Base-by-base conservation (phyloP, 1,140 invertebrate genomes). In the Drosophila albomicans region DNA sequence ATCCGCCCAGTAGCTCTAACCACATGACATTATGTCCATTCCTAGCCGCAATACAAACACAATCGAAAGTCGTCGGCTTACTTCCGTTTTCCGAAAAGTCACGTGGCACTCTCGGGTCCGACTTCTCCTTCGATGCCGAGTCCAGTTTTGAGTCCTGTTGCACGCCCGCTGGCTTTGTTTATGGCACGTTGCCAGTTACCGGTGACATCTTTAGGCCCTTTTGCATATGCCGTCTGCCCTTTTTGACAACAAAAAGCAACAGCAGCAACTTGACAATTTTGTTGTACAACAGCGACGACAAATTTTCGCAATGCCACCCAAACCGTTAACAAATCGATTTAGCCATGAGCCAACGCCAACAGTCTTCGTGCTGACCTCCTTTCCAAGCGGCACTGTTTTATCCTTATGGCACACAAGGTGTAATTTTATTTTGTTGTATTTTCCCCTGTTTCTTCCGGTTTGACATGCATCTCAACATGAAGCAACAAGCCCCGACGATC, bases 31-130 rank as follows among this genome's bases (percentile, higher is more conserved):
- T 89, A 76, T 82, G 65, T 67, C 10, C 59, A 66, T 56, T 82
- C 68, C 62, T 58, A 51, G 28, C 64, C 43, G 67, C 32, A 66
- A 69, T 62, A 66, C 56, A 76, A 81, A 78, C 49, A 45, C 51
- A 67, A 38, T 63, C 41, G 10, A 54, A 28, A 8, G 62, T 38
- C 62, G 32, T 32, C 15, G 67, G 72, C 63, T 67, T 61, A 86
- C 84, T 89, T 89, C 85, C 89, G 89, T 90, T 86, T 91, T 91
- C 89, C 81, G 66, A 91, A 91, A 91, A 91, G 89, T 91, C 89
- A 91, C 89, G 89, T 91, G 89, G 86, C 89, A 84, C 52, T 38
- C 78, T 80, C 70, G 54, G 78, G 64, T 16, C 20, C 51, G 46
- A 35, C 15, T 25, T 16, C 46, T 6, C 43, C 51, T 35, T 28